These are phyloP conservation scores for Trigoniulus corallinus DNA, from an alignment of 1,140 invertebrate species.

Conservation along the genomic window DNA sequence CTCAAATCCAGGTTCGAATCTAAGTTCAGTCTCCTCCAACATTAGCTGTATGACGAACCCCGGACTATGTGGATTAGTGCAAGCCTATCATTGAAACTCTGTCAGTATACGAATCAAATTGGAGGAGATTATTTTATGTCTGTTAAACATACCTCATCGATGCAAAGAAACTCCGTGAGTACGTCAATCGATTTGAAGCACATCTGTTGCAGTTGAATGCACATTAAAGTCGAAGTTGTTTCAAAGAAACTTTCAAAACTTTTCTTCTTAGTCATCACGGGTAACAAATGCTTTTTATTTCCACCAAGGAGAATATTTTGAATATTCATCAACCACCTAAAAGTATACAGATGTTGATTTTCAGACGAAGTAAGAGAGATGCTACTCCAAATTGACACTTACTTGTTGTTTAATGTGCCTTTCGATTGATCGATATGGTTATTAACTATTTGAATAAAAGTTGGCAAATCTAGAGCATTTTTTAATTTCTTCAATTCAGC, in stretches of 20 bases:
- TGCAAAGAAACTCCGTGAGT: slow-evolving; percentile 54
- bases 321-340: slow-evolving; percentile 41
- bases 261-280: slow-evolving; percentile 41
- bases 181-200: slow-evolving; percentile 62
- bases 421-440: slow-evolving; percentile 33
- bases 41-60: slow-evolving; percentile 55
- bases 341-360: slow-evolving; percentile 6
- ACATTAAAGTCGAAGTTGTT: slow-evolving; percentile 69
- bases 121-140: background rate
- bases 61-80: slow-evolving; percentile 39
- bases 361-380: background rate
- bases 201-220: slow-evolving; percentile 58
- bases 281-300: slow-evolving; percentile 53
- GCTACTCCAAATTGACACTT: slow-evolving; percentile 8
- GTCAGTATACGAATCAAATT: slow-evolving; percentile 5
- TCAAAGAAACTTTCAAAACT: slow-evolving; percentile 61
- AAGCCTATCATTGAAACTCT: slow-evolving; percentile 19
- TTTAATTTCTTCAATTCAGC: slow-evolving; percentile 28
- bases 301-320: slow-evolving; percentile 42
- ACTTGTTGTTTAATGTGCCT: slow-evolving; percentile 32
- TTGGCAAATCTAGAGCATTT: slow-evolving; percentile 34
- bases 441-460: slow-evolving; percentile 34
- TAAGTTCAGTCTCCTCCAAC: slow-evolving; percentile 44
- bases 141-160: slow-evolving; percentile 43
- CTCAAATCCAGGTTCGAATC: slow-evolving; percentile 63